Evolutionary conservation across 2,888 invertebrate genomes (phyloP), one percentile per base, ranked within the genome.

Genomic region (Gortyna flavago): DNA sequence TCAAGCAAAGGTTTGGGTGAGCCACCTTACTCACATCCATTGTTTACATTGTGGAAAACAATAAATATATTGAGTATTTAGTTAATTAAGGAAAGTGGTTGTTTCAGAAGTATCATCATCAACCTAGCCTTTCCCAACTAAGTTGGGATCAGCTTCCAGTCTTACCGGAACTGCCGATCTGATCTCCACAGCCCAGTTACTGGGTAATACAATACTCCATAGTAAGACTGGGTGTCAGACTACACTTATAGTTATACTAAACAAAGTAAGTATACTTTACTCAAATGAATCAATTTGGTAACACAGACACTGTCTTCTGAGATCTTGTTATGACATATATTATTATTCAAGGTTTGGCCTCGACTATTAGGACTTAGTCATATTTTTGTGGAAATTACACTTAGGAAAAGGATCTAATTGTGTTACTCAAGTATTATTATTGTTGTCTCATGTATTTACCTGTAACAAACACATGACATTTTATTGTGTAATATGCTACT

Each of bases 391-490:
- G 29, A 65, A 54, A 74, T 65, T n/a, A 65, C 2, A 44, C 18
- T 6, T 44, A 38, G 8, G 5, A 25, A 41, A 51, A 44, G 25
- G 2, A 71, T 62, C 3, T 35, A 18, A 32, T 11, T 61, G 13
- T 16, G 1, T 72, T 80, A 80, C 16, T 72, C 62, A 72, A 54
- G 1, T 25, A 3, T 41, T 75, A n/a, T n/a, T n/a, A n/a, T n/a
- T n/a, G n/a, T n/a, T n/a, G n/a, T n/a, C n/a, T n/a, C 62, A 72
- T 64, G 1, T 25, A 3, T 41, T 75, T 51, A 35, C 16, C 32
- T 41, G 11, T 13, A 13, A 32, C 0, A 64, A 29, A 72, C 7
- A 64, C 77, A 72, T 80, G 54, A 64, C 21, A 44, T 21, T 1
- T 35, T 54, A 44, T 64, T 72, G 29, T 80, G 54, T 54, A 64